Base-by-base conservation (phyloP, 2,113 vertebrate genomes). In the Calypte anna region DNA sequence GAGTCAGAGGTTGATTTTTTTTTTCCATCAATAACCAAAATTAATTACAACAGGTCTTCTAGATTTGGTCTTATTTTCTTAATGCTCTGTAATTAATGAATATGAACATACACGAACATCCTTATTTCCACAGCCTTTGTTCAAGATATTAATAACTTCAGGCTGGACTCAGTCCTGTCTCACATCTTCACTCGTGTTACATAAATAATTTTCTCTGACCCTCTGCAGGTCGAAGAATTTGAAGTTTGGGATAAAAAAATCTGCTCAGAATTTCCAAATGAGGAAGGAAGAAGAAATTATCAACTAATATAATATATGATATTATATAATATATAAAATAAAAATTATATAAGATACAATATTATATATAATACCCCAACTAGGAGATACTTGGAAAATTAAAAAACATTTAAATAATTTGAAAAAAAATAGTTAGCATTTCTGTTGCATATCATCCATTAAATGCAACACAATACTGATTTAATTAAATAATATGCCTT, bases 61-160 rank as follows among this genome's bases (percentile, higher is more conserved):
- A 88, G 69, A 93, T 79, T 90, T 75, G 30, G 53, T 36, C 61
- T 86, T 86, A 75, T 54, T 94, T 93, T 93, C 76, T 55, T 88
- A 95, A 83, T 64, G n/a, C 44, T 78, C 62, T 90, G 25, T 81
- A 90, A 95, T 91, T 94, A 93, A 95, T 57, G 50, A 95, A 69
- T 72, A 51, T 5, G 10, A 77, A 74, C 1, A 27, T 30, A 64
- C 16, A 33, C 7, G 33, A 33, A 33, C 33, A 70, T 50, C 48
- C 69, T 75, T 90, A 72, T 64, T 95, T 91, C 48, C 44, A 88
- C n/a, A 83, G 90, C 30, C 68, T 83, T 75, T 95, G 85, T 75
- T 85, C 68, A 83, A 83, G 75, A 90, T 59, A 83, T 48, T 63
- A 86, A 84, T 62, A 78, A 44, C 82, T 90, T 53, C 33, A 88